These are phyloP conservation scores for Apamea anceps DNA, from an alignment of 2,888 invertebrate genomes.

Conservation along the genomic window DNA sequence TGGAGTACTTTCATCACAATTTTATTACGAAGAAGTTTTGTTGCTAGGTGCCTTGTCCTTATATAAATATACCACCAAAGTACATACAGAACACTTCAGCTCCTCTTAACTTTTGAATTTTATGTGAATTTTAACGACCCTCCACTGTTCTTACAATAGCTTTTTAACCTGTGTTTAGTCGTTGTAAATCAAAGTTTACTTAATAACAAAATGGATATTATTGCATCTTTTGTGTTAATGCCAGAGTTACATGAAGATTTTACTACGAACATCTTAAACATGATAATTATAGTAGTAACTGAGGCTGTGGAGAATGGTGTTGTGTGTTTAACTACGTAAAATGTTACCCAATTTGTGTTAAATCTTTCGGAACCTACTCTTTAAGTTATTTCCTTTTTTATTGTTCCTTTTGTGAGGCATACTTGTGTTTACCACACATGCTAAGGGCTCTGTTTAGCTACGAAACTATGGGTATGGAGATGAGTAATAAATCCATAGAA, in stretches of 20 bases:
- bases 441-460: neutral
- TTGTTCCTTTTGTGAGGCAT: constrained; percentile 2
- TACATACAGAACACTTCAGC: constrained; percentile 5
- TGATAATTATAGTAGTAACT: constrained; percentile 48
- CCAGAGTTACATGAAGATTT: constrained; percentile 37
- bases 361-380: constrained; percentile 24
- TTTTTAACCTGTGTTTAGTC: constrained; percentile 61
- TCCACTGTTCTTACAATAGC: constrained; percentile 44
- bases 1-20: neutral
- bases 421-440: neutral
- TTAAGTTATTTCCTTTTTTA: constrained; percentile 10
- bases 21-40: neutral
- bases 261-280: constrained; percentile 36
- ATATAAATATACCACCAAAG: constrained; percentile 3
- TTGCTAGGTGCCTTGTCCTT: neutral
- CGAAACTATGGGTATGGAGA: neutral
- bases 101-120: constrained; percentile 46
- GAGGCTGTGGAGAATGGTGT: constrained; percentile 1
- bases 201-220: constrained; percentile 55
- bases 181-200: constrained; percentile 63
- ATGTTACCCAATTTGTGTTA: constrained; percentile 42
- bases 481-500: neutral
- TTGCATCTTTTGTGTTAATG: constrained; percentile 52
- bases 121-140: constrained; percentile 58
- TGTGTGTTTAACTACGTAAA: constrained; percentile 43